Conservation (phyloP, 2,797 vertebrate genomes). For the Cygnus olor region DNA sequence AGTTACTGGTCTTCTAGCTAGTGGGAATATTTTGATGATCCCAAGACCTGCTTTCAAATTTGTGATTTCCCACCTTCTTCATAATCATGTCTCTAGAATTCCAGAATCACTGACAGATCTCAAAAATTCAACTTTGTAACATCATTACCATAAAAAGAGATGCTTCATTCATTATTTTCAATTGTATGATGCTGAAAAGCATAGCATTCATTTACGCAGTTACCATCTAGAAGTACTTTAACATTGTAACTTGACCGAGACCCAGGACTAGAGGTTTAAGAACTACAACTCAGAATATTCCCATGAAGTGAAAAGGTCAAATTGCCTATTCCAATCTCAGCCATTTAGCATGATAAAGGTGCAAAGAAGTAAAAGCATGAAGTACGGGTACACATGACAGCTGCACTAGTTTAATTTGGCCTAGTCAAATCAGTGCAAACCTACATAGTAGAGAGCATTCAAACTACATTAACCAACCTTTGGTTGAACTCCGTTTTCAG, state of each 20-base stretch:
- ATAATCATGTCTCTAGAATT: not conserved
- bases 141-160: not conserved
- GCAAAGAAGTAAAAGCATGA: not conserved
- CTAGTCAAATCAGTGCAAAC: not conserved
- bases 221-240: not conserved
- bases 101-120: not conserved
- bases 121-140: not conserved
- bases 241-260: not conserved
- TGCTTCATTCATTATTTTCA: not conserved
- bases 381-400: not conserved
- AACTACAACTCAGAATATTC: not conserved
- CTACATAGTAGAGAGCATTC: not conserved
- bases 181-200: not conserved
- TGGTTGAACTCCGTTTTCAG: not conserved
- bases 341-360: not conserved
- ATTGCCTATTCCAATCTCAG: not conserved
- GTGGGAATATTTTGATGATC: not conserved
- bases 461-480: not conserved
- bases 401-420: not conserved
- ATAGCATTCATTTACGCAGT: not conserved
- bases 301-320: not conserved
- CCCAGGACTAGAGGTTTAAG: not conserved
- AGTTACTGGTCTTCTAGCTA: not conserved
- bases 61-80: not conserved
- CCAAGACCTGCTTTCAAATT: not conserved